Evolutionary conservation across 2,888 invertebrate genomes (phyloP), one percentile per base, ranked within the genome.

Genomic region (Sarcophaga caerulescens): DNA sequence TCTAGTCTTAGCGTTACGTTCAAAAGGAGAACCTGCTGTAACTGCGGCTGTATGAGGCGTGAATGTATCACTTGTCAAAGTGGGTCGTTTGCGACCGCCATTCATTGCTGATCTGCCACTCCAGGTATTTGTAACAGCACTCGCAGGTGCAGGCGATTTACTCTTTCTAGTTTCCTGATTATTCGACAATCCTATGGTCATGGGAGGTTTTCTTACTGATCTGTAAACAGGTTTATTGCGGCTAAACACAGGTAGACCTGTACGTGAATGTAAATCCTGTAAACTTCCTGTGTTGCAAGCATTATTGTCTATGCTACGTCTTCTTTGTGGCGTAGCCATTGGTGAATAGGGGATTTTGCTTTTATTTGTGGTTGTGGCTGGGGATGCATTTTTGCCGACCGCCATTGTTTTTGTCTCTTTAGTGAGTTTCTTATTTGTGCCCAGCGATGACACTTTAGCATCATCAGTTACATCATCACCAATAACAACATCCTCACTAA

Each of bases 61-160:
- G 74, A 96, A 96, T 0, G 96, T 96, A 87, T 96, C 96, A 44
- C 94, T 93, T 2, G 94, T 95, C 82, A 95, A 91, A 1, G 94
- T 93, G 1, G 95, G 94, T 4, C 95, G 90, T 89, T 89, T 93
- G 81, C 90, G 93, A 89, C 86, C 92, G 2, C 88, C 93, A 59
- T 89, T 87, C 4, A 90, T 87, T 0, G 89, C 93, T 25, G 89
- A 89, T 59, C 96, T 94, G 1, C 96, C 96, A 86, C 95, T 95
- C 97, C 97, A 97, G 0, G 97, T 97, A 89, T 96, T 96, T 79
- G 95, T 95, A 2, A 95, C 94, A 69, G 95, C 94, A 4, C 94
- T 94, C 88, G 78, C 60, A 21, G 70, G 74, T 17, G 85, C 81
- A 44, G 85, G 83, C 2, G 87, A 84, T 70, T 87, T 89, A 79